Evolutionary conservation across 1,140 invertebrate species (phyloP), one percentile per base, ranked within the genome.

Genomic region (Papilio xuthus): DNA sequence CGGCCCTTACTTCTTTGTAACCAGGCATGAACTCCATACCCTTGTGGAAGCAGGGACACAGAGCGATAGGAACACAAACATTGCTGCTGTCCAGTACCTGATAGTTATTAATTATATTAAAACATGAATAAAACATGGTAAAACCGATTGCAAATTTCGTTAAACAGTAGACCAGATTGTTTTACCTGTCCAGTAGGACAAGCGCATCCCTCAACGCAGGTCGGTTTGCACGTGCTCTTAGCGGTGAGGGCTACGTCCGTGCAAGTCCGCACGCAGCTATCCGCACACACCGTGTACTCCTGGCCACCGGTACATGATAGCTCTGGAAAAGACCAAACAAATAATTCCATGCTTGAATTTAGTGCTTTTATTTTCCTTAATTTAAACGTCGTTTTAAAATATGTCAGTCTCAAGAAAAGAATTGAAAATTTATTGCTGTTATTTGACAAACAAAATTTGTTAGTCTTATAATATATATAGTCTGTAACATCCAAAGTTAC

Each of bases 181-280:
- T 41, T 20, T 28, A 91, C 89, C 88, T 96, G 94, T 20, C 97
- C 97, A 67, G 94, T 91, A 0, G 97, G 97, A 89, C 98, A 99
- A 79, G 97, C 97, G 90, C 98, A 98, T 1, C 98, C 98, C 89
- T 98, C 98, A 0, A 98, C 96, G 86, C 98, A 98, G 47, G 93
- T 94, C 18, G 95, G 94, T 60, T 91, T 93, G 88, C 97, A 97
- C 0, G 84, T 56, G 47, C 81, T 82, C 42, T 90, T 83, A 2
- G 91, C 85, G 0, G 80, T 32, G 6, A 87, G 79, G n/a, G 89
- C 81, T 47, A 85, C 89, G 89, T 97, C 96, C 4, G 94, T 84
- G 84, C 97, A 98, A 26, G 96, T 96, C 20, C 96, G 94, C 1
- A 95, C 92, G 85, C 97, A 98, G 7, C 96, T 96, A 87, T 97